These are phyloP conservation scores for Lithobates pipiens DNA, from an alignment of 2,797 vertebrate genomes.

Conservation along the genomic window DNA sequence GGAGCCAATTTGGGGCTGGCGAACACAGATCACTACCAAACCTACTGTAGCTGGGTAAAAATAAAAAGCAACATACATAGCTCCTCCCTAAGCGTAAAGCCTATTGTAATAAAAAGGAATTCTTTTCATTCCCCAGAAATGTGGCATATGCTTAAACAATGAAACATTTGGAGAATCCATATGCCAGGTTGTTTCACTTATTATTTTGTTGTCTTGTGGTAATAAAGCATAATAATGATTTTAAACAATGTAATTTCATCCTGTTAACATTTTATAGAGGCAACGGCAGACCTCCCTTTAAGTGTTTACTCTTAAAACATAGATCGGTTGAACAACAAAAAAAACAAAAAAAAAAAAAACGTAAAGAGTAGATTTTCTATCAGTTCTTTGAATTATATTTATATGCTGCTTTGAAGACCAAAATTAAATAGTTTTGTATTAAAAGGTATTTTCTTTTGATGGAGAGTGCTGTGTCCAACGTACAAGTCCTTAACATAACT, in stretches of 20 bases:
- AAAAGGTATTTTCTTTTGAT: conserved; percentile 51
- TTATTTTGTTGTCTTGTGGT: conserved; percentile 37
- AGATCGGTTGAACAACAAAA: conserved; percentile 14
- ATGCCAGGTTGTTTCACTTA: conserved; percentile 32
- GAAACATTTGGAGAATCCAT: conserved; percentile 3
- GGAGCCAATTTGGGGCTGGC: background rate
- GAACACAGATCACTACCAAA: background rate
- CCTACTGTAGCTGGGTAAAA: background rate
- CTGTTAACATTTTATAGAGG: conserved; percentile 51
- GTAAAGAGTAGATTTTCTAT: conserved; percentile 24
- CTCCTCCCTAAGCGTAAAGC: background rate
- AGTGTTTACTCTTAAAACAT: conserved; percentile 40
- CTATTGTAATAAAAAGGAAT: background rate
- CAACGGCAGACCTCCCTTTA: conserved; percentile 40
- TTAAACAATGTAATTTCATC: conserved; percentile 50
- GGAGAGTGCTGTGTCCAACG: conserved; percentile 33
- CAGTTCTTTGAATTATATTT: background rate
- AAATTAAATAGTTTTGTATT: background rate
- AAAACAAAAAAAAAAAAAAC: conserved; percentile 35
- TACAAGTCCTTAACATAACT: conserved; percentile 16
- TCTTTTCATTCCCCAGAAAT: background rate
- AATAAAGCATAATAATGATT: conserved; percentile 47
- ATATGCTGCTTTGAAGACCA: background rate
- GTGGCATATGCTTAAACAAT: conserved; percentile 14
- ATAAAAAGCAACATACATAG: background rate